Conservation (phyloP, 1,140 invertebrate species). For the Lepidurus packardi region DNA sequence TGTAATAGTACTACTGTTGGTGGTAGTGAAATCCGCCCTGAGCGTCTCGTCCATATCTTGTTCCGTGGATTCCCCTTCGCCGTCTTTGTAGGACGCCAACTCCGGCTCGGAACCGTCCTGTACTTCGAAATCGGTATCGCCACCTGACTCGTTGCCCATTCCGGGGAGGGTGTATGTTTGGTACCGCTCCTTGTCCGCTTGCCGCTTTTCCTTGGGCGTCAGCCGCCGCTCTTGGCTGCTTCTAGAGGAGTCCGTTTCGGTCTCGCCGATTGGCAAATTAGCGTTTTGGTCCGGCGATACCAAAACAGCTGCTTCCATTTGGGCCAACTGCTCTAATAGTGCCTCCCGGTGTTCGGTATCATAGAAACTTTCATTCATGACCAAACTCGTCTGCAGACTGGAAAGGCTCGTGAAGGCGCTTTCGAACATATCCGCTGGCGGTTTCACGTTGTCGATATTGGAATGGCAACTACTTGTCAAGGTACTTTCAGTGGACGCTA, state of each 20-base stretch:
- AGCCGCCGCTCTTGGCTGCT: slow-evolving; percentile 10
- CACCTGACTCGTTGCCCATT: neutral
- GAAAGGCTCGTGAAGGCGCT: slow-evolving; percentile 47
- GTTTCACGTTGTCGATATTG: slow-evolving; percentile 70
- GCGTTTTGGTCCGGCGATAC: slow-evolving; percentile 30
- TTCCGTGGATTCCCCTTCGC: slow-evolving; percentile 26
- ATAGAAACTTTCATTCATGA: slow-evolving; percentile 27
- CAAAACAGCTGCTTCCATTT: slow-evolving; percentile 29
- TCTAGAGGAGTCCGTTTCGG: neutral
- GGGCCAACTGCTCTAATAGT: slow-evolving; percentile 30
- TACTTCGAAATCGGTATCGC: neutral
- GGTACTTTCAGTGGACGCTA: slow-evolving; percentile 20
- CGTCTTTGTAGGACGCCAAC: slow-evolving; percentile 37
- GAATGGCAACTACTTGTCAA: slow-evolving; percentile 50
- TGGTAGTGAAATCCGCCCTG: slow-evolving; percentile 23
- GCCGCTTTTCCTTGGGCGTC: slow-evolving; percentile 34
- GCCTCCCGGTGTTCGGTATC: slow-evolving; percentile 31
- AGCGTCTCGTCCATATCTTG: slow-evolving; percentile 23
- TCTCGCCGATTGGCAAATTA: slow-evolving; percentile 23
- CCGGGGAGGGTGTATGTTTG: slow-evolving; percentile 38
- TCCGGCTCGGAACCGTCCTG: neutral
- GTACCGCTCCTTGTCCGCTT: slow-evolving; percentile 38
- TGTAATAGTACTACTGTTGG: neutral
- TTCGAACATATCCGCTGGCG: slow-evolving; percentile 75
- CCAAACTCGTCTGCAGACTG: slow-evolving; percentile 32